phyloP scores from a whole-genome alignment of 2,797 vertebrate species.

The Lagothrix lagotricha region DNA sequence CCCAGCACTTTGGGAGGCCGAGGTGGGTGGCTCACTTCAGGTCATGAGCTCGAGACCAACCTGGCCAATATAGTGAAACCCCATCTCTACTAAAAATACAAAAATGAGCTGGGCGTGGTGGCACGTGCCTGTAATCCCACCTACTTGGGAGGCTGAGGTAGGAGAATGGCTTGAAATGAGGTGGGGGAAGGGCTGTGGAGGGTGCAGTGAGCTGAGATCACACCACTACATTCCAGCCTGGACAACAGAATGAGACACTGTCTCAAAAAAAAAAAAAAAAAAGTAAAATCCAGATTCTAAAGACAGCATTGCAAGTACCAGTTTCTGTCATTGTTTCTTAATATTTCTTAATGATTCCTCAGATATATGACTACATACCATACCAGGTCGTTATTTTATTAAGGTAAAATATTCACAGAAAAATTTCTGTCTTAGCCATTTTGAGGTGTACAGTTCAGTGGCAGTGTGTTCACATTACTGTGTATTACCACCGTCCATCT shows the following conservation, averaged over 20 bases:
- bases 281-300: background rate
- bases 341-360: background rate
- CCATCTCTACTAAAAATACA: background rate
- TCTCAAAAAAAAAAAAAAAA: background rate
- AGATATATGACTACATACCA: fast-evolving
- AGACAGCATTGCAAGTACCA: background rate
- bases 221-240: background rate
- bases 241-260: background rate
- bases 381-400: background rate
- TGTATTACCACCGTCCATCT: background rate
- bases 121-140: background rate
- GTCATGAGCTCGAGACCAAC: background rate
- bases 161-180: background rate
- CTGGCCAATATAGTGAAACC: background rate
- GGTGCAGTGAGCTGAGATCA: background rate
- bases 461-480: background rate
- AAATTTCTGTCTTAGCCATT: background rate
- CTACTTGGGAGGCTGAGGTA: background rate
- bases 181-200: background rate
- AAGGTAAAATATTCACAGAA: background rate
- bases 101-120: background rate
- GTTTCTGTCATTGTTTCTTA: background rate
- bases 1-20: background rate
- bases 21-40: background rate
- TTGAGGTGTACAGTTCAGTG: background rate